Evolutionary conservation across 2,797 vertebrate species (phyloP).

Genomic region (Sciurus carolinensis): DNA sequence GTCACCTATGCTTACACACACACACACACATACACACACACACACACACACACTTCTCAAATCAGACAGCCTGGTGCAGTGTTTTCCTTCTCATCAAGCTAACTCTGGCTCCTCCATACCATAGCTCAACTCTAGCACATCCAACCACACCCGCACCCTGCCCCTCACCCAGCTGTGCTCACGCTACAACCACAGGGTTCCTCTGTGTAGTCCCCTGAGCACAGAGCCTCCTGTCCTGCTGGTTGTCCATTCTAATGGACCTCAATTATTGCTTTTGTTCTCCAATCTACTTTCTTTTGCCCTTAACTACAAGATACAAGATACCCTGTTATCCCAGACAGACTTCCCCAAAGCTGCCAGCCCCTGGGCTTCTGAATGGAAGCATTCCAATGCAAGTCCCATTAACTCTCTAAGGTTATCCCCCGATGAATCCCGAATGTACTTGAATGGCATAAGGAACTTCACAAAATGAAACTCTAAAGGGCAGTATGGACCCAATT

Average conservation of each 20-base stretch:
- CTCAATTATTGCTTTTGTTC: background rate
- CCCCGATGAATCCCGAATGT: conserved; percentile 19
- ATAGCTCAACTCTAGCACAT: background rate
- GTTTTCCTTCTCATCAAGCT: background rate
- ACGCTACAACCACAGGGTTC: too few species aligned
- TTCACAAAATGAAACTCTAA: background rate
- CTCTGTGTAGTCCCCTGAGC: background rate
- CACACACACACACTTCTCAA: background rate
- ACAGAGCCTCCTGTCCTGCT: background rate
- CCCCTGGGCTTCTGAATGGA: background rate
- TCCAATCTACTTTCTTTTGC: background rate
- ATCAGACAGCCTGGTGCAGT: background rate
- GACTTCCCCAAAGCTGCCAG: background rate
- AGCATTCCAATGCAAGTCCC: background rate
- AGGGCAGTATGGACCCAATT: background rate
- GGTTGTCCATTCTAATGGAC: background rate
- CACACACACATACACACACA: background rate
- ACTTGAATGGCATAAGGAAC: background rate
- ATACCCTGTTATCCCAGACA: background rate
- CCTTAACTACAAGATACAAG: background rate
- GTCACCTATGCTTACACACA: background rate
- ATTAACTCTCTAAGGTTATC: background rate
- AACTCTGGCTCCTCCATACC: background rate
- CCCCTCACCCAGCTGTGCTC: background rate
- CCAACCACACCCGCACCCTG: too few species aligned